A percentile compares a stretch with the other conserved stretches of the same genome.
phyloP scores from a whole-genome alignment of 2,888 invertebrate species.

The Epirrhoe tristata region DNA sequence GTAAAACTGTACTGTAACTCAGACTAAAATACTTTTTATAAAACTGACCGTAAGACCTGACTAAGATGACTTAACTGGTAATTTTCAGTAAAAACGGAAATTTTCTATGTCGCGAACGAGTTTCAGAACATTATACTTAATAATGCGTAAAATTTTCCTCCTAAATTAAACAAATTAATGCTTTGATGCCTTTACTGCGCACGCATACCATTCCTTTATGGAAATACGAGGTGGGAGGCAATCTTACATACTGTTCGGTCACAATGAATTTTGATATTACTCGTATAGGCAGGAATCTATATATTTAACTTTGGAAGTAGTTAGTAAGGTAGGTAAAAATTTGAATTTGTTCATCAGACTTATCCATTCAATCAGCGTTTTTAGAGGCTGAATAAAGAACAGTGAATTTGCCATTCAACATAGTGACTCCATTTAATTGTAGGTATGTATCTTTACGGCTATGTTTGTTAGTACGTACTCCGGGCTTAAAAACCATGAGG shows the following conservation, averaged over 20 bases:
- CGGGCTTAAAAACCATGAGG: not conserved
- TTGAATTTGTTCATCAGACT: no score
- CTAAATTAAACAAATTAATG: slow-evolving; percentile 39
- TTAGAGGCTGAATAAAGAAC: no score
- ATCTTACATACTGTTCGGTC: not conserved
- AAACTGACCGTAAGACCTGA: no score
- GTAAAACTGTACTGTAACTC: no score
- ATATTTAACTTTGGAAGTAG: no score
- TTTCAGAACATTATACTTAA: slow-evolving; percentile 16
- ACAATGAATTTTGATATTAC: not conserved
- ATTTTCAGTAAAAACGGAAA: not conserved
- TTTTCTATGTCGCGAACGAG: slow-evolving; percentile 7
- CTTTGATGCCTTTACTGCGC: slow-evolving; percentile 39
- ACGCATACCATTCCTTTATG: slow-evolving; percentile 40
- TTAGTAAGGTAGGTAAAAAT: no score
- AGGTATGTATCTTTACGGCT: not conserved
- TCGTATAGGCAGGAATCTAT: no score
- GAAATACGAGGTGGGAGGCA: slow-evolving; percentile 10
- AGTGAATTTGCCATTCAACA: not conserved
- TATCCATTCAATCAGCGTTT: no score
- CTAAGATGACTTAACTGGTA: no score
- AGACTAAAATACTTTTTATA: no score
- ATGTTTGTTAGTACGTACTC: not conserved
- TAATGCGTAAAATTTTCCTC: slow-evolving; percentile 31
- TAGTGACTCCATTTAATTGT: not conserved